A percentile compares a stretch with the other conserved stretches of the same genome.
Evolutionary conservation across 2,888 invertebrate genomes (phyloP).

Genomic region (Calephelis perditalis): DNA sequence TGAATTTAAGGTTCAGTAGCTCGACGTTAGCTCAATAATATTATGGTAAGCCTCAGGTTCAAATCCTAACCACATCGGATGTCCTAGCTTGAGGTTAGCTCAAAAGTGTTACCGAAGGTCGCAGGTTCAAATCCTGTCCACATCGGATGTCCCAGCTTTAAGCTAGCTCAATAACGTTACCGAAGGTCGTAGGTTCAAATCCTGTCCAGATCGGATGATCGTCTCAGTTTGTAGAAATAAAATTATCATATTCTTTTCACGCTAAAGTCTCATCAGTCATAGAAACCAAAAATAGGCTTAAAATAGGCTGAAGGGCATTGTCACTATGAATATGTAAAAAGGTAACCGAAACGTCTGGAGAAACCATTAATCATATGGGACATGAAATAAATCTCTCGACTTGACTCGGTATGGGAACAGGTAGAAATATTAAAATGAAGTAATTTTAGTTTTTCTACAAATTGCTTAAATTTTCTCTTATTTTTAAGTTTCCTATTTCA

Average conservation of each 20-base stretch:
- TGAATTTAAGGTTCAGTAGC: no score
- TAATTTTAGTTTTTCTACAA: conserved; percentile 31
- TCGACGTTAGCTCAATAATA: no score
- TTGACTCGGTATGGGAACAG: conserved; percentile 33
- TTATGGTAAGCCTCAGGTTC: no score
- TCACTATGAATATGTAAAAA: conserved; percentile 56
- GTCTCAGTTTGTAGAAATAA: background rate
- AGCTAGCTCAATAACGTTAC: no score
- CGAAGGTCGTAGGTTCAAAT: no score
- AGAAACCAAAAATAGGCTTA: conserved; percentile 15
- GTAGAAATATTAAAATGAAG: conserved; percentile 37
- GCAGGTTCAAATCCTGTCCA: no score
- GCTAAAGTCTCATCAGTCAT: conserved; percentile 11
- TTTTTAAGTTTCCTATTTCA: no score
- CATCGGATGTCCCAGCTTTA: no score
- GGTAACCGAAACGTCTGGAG: conserved; percentile 55
- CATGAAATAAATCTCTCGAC: conserved; percentile 57
- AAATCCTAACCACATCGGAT: no score
- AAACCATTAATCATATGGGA: conserved; percentile 66
- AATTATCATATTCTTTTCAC: conserved; percentile 15
- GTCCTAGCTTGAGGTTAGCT: no score
- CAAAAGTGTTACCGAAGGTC: no score
- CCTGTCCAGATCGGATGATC: no score
- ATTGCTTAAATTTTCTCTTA: background rate
- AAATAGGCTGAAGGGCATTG: conserved; percentile 50